Base-by-base conservation (phyloP, 2,797 vertebrate genomes). In the Echeneis naucrates region DNA sequence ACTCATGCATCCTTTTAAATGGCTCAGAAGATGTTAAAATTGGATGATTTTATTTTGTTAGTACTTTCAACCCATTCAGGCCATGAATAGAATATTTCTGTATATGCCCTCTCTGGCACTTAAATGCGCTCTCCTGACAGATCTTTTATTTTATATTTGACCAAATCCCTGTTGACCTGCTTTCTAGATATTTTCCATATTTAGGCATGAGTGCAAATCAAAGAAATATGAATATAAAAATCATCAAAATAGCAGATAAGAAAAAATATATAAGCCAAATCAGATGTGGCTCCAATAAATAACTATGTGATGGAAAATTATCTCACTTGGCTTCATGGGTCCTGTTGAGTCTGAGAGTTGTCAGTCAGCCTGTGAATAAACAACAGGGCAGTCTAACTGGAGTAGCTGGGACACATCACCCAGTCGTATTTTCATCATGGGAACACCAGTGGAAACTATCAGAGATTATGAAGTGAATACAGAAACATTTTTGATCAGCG, bases 1-100 rank as follows among this genome's bases (percentile, higher is more conserved):
- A 6, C 85, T 85, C 72, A 30, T 76, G 77, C 87, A 66, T 82
- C 81, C 83, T 88, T 89, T 92, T 92, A 91, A 89, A 90, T 8
- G 83, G 75, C 89, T 92, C 82, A 89, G 77, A 71, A 89, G 73
- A 78, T 81, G 84, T 72, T 64, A 53, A 89, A 89, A 87, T 63
- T 67, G 86, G 57, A 70, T 72, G 81, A 78, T 86, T 89, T 86
- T 44, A 55, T 76, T 83, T 72, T 75, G 72, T 75, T 75, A 40
- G 57, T 64, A 33, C 69, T 76, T 63, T 84, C 77, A 75, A 87
- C 71, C 57, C 50, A 13, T 50, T 30, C 48, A 12, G 42, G 54
- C 60, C 72, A 40, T 50, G 51, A 81, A 86, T 63, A 84, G 75
- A 80, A 62, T 51, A 56, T 67, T 10, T 58, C 14, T 62, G 33